Evolutionary conservation across 2,797 vertebrate species (phyloP).

Genomic region (Corythornis leucogaster): DNA sequence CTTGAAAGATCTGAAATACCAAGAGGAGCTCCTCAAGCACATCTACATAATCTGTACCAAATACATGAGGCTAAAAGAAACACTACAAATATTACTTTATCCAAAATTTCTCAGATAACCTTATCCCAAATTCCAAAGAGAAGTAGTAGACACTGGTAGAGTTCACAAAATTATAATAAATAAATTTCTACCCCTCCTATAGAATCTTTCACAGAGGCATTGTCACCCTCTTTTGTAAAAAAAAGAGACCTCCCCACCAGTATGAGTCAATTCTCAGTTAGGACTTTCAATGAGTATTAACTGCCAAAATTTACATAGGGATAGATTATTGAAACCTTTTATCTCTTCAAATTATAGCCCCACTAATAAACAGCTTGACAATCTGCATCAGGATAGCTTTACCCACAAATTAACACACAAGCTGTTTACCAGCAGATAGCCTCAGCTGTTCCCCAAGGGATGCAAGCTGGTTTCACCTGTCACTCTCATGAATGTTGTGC

Average conservation of each 20-base stretch:
- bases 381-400: neutral
- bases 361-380: neutral
- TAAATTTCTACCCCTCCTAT: neutral
- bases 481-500: neutral
- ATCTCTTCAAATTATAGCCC: neutral
- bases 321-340: neutral
- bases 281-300: neutral
- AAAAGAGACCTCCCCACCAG: neutral
- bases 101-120: neutral
- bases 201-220: neutral
- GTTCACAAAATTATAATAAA: neutral
- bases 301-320: neutral
- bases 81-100: neutral
- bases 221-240: neutral
- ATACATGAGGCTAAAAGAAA: neutral
- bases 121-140: neutral
- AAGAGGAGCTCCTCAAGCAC: neutral
- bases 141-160: neutral
- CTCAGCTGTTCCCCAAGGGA: neutral
- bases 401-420: neutral
- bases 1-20: neutral
- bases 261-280: neutral
- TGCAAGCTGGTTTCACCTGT: neutral
- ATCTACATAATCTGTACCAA: neutral
- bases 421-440: neutral